These are phyloP conservation scores for Heliocidaris erythrogramma DNA, from an alignment of 35 echinoderm and acorn worm genomes.

Conservation along the genomic window DNA sequence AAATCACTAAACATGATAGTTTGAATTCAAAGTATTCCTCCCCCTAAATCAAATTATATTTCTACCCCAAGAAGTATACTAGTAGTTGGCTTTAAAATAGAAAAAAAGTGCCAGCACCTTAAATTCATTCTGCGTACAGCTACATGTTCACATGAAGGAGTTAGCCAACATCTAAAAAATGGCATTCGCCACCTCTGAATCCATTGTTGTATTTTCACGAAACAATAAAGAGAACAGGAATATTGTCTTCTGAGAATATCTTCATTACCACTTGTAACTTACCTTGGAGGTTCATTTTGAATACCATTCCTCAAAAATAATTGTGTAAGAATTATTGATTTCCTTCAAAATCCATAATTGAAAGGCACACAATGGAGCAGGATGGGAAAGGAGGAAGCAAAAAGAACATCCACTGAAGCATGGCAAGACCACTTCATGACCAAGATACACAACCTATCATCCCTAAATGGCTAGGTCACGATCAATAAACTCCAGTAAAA, in stretches of 20 bases:
- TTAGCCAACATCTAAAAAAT: no score
- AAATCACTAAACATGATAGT: no score
- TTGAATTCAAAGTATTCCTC: no score
- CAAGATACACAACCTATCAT: not conserved
- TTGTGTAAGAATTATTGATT: conserved; percentile 5
- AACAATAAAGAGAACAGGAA: not conserved
- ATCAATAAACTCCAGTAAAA: not conserved
- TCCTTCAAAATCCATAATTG: conserved; percentile 2
- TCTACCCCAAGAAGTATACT: no score
- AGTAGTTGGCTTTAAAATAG: no score
- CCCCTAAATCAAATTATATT: no score
- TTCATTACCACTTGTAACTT: not conserved
- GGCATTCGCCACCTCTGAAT: no score
- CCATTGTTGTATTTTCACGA: no score
- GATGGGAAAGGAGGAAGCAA: not conserved
- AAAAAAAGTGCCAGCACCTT: no score
- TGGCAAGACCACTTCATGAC: not conserved
- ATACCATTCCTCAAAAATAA: conserved; percentile 2
- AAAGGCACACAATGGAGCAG: not conserved
- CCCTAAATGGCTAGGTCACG: not conserved
- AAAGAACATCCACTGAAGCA: not conserved
- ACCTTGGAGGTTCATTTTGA: conserved; percentile 11
- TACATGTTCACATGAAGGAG: no score
- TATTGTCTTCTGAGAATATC: not conserved
- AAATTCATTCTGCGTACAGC: no score